Percentiles rank a stretch among this genome's conserved stretches.
Evolutionary conservation across 2,797 vertebrate genomes (phyloP).

Genomic region (Sus cebifrons): DNA sequence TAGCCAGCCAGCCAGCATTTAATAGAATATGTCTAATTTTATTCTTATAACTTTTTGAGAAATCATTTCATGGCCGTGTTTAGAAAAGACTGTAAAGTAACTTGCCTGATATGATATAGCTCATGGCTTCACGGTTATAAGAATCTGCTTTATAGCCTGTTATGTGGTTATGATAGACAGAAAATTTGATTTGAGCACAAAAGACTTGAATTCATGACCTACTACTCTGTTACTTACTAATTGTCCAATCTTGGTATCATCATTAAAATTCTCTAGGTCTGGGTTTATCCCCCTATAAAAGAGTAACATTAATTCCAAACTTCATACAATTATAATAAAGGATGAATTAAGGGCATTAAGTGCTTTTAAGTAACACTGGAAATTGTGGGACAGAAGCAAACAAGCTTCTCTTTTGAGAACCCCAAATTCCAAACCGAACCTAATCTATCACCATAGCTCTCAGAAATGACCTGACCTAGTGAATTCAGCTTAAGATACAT

Average conservation of each 20-base stretch:
- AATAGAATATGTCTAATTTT: slow-evolving; percentile 12
- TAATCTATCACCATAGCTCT: not conserved
- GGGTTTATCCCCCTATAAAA: not conserved
- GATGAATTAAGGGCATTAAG: not conserved
- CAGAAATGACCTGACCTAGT: not conserved
- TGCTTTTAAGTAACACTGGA: not conserved
- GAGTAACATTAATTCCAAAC: not conserved
- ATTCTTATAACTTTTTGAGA: not conserved
- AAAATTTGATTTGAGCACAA: slow-evolving; percentile 26
- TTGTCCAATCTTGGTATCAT: not conserved
- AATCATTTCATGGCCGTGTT: slow-evolving; percentile 58
- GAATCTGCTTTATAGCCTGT: not conserved
- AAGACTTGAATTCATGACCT: not conserved
- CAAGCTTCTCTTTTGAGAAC: not conserved
- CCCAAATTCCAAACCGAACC: slow-evolving; percentile 2
- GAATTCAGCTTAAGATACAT: not conserved
- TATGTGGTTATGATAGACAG: not conserved
- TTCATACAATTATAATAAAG: not conserved
- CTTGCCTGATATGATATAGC: not conserved
- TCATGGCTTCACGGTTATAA: not conserved
- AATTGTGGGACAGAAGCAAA: not conserved
- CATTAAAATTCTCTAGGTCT: slow-evolving; percentile 9
- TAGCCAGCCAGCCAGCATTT: not conserved
- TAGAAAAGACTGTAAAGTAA: not conserved
- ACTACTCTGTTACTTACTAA: not conserved